Percentiles rank a stretch among this genome's conserved stretches.
Conservation (phyloP, 2,113 vertebrate genomes). For the Rattus norvegicus region GRCr8 NC_086036.1:72161001-72161500, state of each 20-base stretch:
- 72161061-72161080: neutral
- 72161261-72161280: neutral
- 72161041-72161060: neutral
- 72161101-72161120: neutral
- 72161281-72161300: neutral
- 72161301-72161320: neutral
- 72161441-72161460: neutral
- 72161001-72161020: neutral
- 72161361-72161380: neutral
- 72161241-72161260: neutral
- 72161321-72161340: neutral
- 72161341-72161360: neutral
- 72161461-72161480: neutral
- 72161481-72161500: neutral
- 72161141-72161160: neutral
- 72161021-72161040: neutral
- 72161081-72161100: neutral
- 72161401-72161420: neutral
- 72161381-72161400: neutral
- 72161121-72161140: neutral
- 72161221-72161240: neutral
- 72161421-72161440: neutral
- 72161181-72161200: neutral
- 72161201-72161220: neutral
- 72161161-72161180: neutral